Conservation (phyloP, 2,888 invertebrate genomes). For the Hydroisotoma schaefferi region DNA sequence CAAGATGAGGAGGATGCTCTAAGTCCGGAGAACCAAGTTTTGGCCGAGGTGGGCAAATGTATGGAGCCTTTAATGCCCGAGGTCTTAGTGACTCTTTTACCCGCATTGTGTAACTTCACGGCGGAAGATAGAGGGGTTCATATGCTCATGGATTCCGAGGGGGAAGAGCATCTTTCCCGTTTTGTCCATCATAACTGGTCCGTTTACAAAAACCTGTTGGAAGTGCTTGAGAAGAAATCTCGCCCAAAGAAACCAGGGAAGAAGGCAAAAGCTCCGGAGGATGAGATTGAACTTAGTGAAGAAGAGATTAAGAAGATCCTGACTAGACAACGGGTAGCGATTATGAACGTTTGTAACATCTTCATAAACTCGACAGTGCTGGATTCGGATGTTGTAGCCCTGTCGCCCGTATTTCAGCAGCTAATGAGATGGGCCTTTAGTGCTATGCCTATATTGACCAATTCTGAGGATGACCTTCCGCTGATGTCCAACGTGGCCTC, state of each 20-base stretch:
- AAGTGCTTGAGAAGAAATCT: conserved; percentile 50
- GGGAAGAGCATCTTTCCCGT: conserved; percentile 76
- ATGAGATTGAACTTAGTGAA: conserved; percentile 70
- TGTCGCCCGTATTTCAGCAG: conserved; percentile 72
- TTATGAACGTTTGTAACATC: conserved; percentile 84
- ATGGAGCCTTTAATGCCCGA: conserved; percentile 55
- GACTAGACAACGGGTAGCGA: conserved; percentile 77
- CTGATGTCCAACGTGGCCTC: conserved; percentile 81
- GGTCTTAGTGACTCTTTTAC: conserved; percentile 75
- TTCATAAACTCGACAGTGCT: conserved; percentile 88
- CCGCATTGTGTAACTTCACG: conserved; percentile 84
- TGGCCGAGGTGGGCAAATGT: conserved; percentile 46
- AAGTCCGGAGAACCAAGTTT: conserved; percentile 43
- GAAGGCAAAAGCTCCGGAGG: conserved; percentile 55
- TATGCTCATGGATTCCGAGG: conserved; percentile 53
- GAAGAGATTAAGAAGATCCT: conserved; percentile 69
- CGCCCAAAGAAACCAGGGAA: conserved; percentile 46
- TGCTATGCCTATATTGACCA: conserved; percentile 38
- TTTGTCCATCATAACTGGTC: conserved; percentile 79
- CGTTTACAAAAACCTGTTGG: conserved; percentile 77
- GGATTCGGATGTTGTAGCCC: conserved; percentile 77
- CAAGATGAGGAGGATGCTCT: conserved; percentile 47
- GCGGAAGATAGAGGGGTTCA: conserved; percentile 70
- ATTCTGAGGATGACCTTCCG: conserved; percentile 66
- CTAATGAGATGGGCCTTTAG: conserved; percentile 58